phyloP scores from a whole-genome alignment of 2,888 invertebrate species.

The Drosophila kuntzei region DNA sequence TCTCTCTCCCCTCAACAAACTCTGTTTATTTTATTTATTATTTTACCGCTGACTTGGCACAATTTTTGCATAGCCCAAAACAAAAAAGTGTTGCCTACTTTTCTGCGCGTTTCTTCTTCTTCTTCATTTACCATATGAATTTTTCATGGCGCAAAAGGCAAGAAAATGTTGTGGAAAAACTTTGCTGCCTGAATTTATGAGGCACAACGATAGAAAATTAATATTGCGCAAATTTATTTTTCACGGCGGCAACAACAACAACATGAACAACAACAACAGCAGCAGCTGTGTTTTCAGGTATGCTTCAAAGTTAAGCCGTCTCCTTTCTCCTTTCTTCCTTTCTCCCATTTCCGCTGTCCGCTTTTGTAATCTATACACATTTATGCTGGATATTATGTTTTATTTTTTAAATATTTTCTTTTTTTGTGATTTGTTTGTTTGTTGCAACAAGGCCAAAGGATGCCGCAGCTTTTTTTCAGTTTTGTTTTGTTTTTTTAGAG shows the following conservation, averaged over 20 bases:
- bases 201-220: conserved; percentile 54
- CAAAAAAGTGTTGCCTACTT: conserved; percentile 64
- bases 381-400: conserved; percentile 13
- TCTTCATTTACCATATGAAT: conserved; percentile 48
- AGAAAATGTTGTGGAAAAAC: conserved; percentile 23
- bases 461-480: conserved; percentile 1
- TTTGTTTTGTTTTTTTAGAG: conserved; percentile 4
- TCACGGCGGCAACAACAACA: conserved; percentile 1
- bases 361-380: conserved; percentile 1
- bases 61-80: conserved; percentile 29
- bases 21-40: conserved; percentile 20
- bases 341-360: neutral
- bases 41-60: conserved; percentile 40
- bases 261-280: neutral
- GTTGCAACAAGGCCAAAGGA: conserved; percentile 23
- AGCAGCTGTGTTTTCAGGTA: conserved; percentile 11
- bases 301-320: neutral
- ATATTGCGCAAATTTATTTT: conserved; percentile 56
- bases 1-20: neutral
- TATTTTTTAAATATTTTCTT: conserved; percentile 10
- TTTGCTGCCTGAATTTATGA: conserved; percentile 50
- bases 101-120: conserved; percentile 43
- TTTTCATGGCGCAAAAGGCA: conserved; percentile 46
- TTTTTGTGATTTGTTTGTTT: conserved; percentile 45
- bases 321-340: neutral